A percentile compares a stretch with the other conserved stretches of the same genome.
phyloP scores from a whole-genome alignment of 2,888 invertebrate species.

The Apamea sordens region DNA sequence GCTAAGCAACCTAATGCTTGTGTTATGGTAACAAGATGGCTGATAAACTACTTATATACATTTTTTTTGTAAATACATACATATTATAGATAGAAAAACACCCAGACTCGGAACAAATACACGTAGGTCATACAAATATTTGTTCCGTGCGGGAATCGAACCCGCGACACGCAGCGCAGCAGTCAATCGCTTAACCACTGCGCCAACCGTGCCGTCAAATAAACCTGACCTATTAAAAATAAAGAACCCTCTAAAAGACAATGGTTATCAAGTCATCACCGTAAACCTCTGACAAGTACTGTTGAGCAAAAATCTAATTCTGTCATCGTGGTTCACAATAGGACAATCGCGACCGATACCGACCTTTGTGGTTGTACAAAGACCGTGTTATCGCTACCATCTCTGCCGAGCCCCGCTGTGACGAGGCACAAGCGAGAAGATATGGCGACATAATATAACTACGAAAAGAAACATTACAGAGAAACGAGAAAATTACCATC shows the following conservation, averaged over 20 bases:
- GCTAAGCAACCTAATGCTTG: too few relatives aligned
- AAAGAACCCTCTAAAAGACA: slow-evolving; percentile 37
- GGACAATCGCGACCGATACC: slow-evolving; percentile 77
- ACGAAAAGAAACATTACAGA: background rate
- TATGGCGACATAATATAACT: slow-evolving; percentile 22
- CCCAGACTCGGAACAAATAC: too few relatives aligned
- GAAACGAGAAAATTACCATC: background rate
- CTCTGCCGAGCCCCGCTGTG: slow-evolving; percentile 69
- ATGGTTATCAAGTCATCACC: slow-evolving; percentile 42
- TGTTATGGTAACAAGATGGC: too few relatives aligned
- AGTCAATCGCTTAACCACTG: too few relatives aligned
- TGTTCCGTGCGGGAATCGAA: too few relatives aligned
- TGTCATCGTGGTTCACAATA: slow-evolving; percentile 68
- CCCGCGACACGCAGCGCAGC: too few relatives aligned
- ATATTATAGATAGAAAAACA: too few relatives aligned
- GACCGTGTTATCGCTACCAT: slow-evolving; percentile 79
- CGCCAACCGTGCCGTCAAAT: too few relatives aligned
- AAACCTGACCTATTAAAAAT: slow-evolving; percentile 21
- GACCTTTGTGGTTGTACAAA: slow-evolving; percentile 84
- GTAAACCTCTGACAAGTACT: slow-evolving; percentile 56
- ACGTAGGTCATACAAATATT: too few relatives aligned
- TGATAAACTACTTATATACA: too few relatives aligned
- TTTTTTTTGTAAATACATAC: too few relatives aligned
- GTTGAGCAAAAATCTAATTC: slow-evolving; percentile 69
- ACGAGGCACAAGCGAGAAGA: slow-evolving; percentile 66